Evolutionary conservation across 2,888 invertebrate species (phyloP), one percentile per base, ranked within the genome.

Genomic region (Pollenia labialis): DNA sequence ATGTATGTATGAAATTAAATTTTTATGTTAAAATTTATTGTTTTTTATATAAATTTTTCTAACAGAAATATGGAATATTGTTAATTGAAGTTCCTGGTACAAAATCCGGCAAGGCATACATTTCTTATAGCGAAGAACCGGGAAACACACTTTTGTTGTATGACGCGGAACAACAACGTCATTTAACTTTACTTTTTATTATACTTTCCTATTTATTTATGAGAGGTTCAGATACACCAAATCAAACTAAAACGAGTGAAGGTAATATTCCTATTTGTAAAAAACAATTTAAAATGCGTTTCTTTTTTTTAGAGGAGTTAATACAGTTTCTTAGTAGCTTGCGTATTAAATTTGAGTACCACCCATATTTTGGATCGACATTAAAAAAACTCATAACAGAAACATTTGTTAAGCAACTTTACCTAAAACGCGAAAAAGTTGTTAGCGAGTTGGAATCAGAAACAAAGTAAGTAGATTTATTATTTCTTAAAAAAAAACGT

Each of bases 131-230:
- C 2, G 83, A 88, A 40, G 80, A 89, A 12, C 10, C 82, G 1
- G 87, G 87, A 2, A 85, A 88, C 10, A 89, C 90, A 1, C 42
- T 84, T 4, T 44, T 75, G 0, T 87, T 89, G 56, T 89, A 84
- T 71, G 89, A 90, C 23, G 74, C 81, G 18, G 72, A 85, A 7
- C 90, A 91, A 54, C 82, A 84, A 44, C 87, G 87, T 0, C 86
- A 91, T 4, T 79, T 90, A 66, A 90, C 90, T 4, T 80, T 91
- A n/a, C 74, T 91, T 2, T 91, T 90, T 74, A 72, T 91, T 11
- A 88, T 91, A 62, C 87, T 91, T 4, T 90, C 91, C 0, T 90
- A 90, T 68, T 89, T 91, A 18, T 90, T 90, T 68, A 90, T 91
- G 91, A 88, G 89, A 32, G 90, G 89, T 7, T 85, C 88, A 54